Evolutionary conservation across 1,140 invertebrate genomes (phyloP), one percentile per base, ranked within the genome.

Genomic region (Drosophila cardini): DNA sequence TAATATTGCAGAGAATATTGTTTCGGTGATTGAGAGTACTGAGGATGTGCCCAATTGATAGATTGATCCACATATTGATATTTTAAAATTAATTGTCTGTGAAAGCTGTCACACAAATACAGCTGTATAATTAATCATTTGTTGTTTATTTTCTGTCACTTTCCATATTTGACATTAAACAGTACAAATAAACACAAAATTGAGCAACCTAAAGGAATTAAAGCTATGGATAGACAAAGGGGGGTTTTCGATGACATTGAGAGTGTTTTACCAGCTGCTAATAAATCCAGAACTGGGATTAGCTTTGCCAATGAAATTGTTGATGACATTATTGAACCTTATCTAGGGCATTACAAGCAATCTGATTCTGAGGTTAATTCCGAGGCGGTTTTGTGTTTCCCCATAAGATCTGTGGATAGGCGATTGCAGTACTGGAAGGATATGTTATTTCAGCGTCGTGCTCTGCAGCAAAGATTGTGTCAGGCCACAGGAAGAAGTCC

Each of bases 21-120:
- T 85, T n/a, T 89, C 90, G 5, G 76, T 91, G 10, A 91, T 91
- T 11, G 90, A 91, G 36, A 90, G 86, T 67, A 86, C 86, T 0
- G 72, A 76, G 6, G 52, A 73, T 15, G 76, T 76, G 26, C 56
- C 68, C 0, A 69, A 56, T n/a, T 85, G 16, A 64, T 4, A 2
- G 2, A 11, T n/a, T 26, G 45, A 32, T 15, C n/a, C n/a, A n/a
- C n/a, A 21, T 4, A 11, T 55, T 10, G 11, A 46, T 2, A 9
- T 36, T 57, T 58, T 11, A 13, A 30, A 50, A 52, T 60, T 61
- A n/a, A 21, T 34, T 34, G 52, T 52, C n/a, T 16, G 26, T 34
- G 32, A 2, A 13, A 13, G 9, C 13, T 34, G 53, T 56, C 26
- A 13, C n/a, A 5, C 18, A 10, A 30, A 9, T 30, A 15, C 11